Base-by-base conservation (phyloP, 1,140 invertebrate genomes). In the Potamilus streckersoni region DNA sequence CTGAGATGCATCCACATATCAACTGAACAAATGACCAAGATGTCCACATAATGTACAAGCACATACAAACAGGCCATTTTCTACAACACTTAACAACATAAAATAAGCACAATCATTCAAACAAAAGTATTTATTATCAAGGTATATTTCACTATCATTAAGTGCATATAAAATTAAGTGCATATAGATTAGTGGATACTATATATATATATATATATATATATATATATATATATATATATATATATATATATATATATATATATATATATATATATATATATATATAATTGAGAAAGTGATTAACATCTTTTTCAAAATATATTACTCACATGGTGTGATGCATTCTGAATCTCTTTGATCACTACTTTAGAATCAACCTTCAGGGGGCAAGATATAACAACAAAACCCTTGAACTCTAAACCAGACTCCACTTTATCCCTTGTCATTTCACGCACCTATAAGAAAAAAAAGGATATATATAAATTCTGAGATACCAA, bases 381-480 rank as follows among this genome's bases (percentile, higher is more conserved):
- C 91, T 99, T 99, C 64, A 99, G 92, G 0, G 98, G 98, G 90
- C 98, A 99, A 1, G 97, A 99, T 83, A 99, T 98, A 23, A 99
- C 95, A n/a, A 99, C 94, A 90, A 99, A 99, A 15, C 98, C 98
- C 79, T 93, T 97, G 92, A 99, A 99, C 8, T 92, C 93, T 61
- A 99, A 91, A 85, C 97, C 93, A 58, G 91, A 93, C 90, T 99
- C 98, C 5, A 99, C 92, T 72, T 95, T 93, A 49, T 98, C 95
- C 66, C 98, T 92, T 19, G 93, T 94, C 49, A 96, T 87, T 79
- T 96, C 95, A 69, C 96, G 92, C 27, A 97, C 91, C 89, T 95
- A 73, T 64, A 80, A 79, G 38, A 57, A 49, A 49, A 49, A 8
- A 49, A 8, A 49, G 38, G 4, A 49, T 49, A 49, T 49, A 49